Evolutionary conservation across 2,113 vertebrate genomes (phyloP), one percentile per base, ranked within the genome.

Genomic region (Gymnarchus niloticus): DNA sequence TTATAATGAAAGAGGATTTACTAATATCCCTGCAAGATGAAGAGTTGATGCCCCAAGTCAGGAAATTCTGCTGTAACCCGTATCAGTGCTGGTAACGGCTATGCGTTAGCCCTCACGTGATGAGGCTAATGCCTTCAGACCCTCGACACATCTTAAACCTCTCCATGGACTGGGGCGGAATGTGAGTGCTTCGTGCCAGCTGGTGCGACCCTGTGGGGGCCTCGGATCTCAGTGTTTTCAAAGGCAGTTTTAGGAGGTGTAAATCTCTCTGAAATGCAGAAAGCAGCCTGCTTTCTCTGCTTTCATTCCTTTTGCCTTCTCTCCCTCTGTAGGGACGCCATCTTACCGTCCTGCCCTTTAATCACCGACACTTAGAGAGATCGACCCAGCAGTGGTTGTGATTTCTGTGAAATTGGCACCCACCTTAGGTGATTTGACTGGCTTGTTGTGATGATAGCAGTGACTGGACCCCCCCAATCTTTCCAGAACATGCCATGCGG

Each of bases 401-500:
- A 14, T 69, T 69, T 69, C 61, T 37, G 14, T 33, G 37, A 37
- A 69, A 69, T 14, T 37, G 28, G 4, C 61, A 69, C n/a, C n/a
- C n/a, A n/a, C n/a, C n/a, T 17, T 41, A 37, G 73, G n/a, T 65
- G 59, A n/a, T 28, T 57, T 28, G 59, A 6, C 6, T 17, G 61
- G 48, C 46, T 3, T 52, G 1, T 28, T 0, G 61, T 23, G 19
- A 44, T 52, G 59, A 69, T 41, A n/a, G 10, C 9, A 8, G n/a
- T 84, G 57, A 51, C 19, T 5, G 0, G 17, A n/a, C 33, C 44
- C 14, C 44, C 56, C 59, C 28, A 17, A 19, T 69, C 41, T 49
- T 33, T 81, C 14, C 86, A 95, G 95, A 89, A 83, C 96, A 88
- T 95, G 95, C 94, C 95, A 99, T 99, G 98, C 94, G 93, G 93